Conservation (phyloP, 2,888 invertebrate genomes). For the Dendrolimus pini region DNA sequence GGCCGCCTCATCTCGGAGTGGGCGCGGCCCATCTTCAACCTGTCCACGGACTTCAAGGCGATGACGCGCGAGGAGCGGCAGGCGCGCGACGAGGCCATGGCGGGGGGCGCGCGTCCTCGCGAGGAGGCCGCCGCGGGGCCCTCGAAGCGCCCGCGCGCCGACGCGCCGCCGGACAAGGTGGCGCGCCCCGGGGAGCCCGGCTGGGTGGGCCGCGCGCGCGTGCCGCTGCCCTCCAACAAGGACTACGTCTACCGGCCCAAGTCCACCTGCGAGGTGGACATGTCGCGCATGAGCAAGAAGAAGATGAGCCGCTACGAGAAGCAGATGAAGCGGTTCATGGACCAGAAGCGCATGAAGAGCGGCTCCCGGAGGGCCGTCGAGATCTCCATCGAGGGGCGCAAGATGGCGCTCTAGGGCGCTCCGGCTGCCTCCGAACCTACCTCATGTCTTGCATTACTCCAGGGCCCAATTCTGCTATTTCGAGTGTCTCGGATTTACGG, state of each 20-base stretch:
- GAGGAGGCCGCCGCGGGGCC: slow-evolving; percentile 81
- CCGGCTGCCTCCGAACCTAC: neutral
- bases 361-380: slow-evolving; percentile 90
- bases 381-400: slow-evolving; percentile 97
- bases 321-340: slow-evolving; percentile 93
- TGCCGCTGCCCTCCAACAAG: slow-evolving; percentile 95
- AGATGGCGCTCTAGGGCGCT: slow-evolving; percentile 88
- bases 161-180: slow-evolving; percentile 52
- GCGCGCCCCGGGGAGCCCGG: slow-evolving; percentile 96
- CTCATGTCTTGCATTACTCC: too few relatives aligned
- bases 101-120: slow-evolving; percentile 36
- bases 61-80: slow-evolving; percentile 95
- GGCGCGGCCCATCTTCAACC: slow-evolving; percentile 98
- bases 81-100: slow-evolving; percentile 81
- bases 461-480: too few relatives aligned
- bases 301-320: slow-evolving; percentile 93
- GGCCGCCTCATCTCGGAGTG: slow-evolving; percentile 97
- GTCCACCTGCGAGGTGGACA: slow-evolving; percentile 92
- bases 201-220: slow-evolving; percentile 95
- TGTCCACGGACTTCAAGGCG: slow-evolving; percentile 78
- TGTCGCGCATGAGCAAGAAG: slow-evolving; percentile 88
- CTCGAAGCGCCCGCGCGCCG: slow-evolving; percentile 55
- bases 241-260: slow-evolving; percentile 97
- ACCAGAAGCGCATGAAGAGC: slow-evolving; percentile 87
- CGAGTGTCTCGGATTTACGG: too few relatives aligned